Base-by-base conservation (phyloP, 2,113 vertebrate genomes). In the Cheilinus undulatus region DNA sequence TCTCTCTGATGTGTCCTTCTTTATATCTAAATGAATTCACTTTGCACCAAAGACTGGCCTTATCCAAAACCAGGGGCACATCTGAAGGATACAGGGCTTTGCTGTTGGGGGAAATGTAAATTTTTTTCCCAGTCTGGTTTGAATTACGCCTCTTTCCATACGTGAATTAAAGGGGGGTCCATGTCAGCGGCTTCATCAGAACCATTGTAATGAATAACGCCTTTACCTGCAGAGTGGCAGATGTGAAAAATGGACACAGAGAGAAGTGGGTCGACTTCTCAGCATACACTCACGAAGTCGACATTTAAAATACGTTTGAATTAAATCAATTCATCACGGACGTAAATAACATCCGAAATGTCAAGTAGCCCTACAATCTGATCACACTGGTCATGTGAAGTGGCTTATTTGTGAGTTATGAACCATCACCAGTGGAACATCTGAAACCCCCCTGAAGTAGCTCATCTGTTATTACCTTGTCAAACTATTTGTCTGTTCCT, bases 401-500 rank as follows among this genome's bases (percentile, higher is more conserved):
- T n/a, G 20, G 13, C 19, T 50, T 65, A 64, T 64, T 76, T 63
- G 24, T 70, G 85, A 82, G 52, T 73, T 80, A 66, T 72, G 77
- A 78, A 65, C 64, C 67, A 7, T 71, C 74, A 26, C 13, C 46
- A 6, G 3, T 45, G 63, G 70, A 72, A 82, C 57, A 64, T 69
- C 78, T 64, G 53, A 45, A 62, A 23, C 24, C 28, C 22, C 38
- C 69, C 32, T 52, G 56, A 72, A 76, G 70, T 56, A 12, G 34
- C 65, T 76, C 74, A 26, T 83, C 83, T 86, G 73, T 82, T 84
- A 83, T 85, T 83, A 88, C 38, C 74, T 51, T 64, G 89, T 87
- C 89, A 82, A 50, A 65, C 65, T 85, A 85, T 91, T 89, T 89
- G 78, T 89, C 66, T 54, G 50, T 34, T 74, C 42, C 23, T 45